phyloP scores from a whole-genome alignment of 2,113 vertebrate genomes.

The Dryoscopus gambensis region DNA sequence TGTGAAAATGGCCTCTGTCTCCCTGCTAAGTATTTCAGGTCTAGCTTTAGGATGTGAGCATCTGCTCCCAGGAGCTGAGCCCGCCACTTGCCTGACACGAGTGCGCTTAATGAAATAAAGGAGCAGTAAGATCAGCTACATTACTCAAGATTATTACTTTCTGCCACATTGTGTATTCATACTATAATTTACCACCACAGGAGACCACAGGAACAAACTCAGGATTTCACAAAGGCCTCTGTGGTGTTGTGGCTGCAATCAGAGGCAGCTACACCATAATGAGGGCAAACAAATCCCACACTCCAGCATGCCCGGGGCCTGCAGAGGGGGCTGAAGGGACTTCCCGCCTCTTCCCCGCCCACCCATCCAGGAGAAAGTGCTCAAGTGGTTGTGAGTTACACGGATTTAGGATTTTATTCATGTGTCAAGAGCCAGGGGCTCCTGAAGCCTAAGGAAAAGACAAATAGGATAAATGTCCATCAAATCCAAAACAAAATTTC shows the following conservation, averaged over 20 bases:
- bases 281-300: background rate
- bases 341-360: background rate
- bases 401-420: background rate
- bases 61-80: slow-evolving; percentile 4
- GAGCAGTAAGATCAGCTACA: slow-evolving; percentile 31
- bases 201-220: background rate
- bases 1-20: background rate
- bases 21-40: background rate
- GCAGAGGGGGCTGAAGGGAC: background rate
- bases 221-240: background rate
- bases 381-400: background rate
- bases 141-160: slow-evolving; percentile 55
- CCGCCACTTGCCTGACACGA: background rate
- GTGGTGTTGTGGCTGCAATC: background rate
- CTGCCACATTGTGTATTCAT: slow-evolving; percentile 35
- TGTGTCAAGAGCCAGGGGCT: background rate
- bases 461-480: background rate
- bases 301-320: background rate
- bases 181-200: slow-evolving; percentile 45
- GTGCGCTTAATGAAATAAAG: slow-evolving; percentile 6
- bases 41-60: background rate
- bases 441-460: background rate
- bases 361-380: background rate
- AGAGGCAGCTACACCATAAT: background rate
- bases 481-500: background rate